Evolutionary conservation across 2,888 invertebrate genomes (phyloP).

Genomic region (Ophonus ardosiacus): DNA sequence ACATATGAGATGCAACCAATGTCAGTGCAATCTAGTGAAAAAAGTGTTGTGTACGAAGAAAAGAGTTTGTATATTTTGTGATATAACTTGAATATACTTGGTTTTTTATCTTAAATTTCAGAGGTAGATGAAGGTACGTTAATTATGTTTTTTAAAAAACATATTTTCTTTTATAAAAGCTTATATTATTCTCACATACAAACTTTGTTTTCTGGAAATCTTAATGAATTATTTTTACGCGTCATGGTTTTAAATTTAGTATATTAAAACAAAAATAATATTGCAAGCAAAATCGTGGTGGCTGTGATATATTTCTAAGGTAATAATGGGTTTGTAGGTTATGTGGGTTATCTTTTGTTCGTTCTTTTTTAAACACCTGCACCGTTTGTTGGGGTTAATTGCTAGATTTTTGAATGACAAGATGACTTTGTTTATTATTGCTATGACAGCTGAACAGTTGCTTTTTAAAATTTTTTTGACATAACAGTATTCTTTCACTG

Average conservation of each 20-base stretch:
- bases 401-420: background rate
- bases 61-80: conserved; percentile 62
- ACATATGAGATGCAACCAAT: conserved; percentile 49
- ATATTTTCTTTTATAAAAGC: conserved; percentile 30
- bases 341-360: conserved; percentile 51
- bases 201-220: conserved; percentile 34
- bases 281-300: conserved; percentile 17
- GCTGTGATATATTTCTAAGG: conserved; percentile 18
- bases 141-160: conserved; percentile 30
- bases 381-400: conserved; percentile 35
- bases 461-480: conserved; percentile 39
- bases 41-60: conserved; percentile 64
- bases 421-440: conserved; percentile 30
- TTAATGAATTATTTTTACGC: conserved; percentile 62
- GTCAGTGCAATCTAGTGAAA: conserved; percentile 64
- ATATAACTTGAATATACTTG: conserved; percentile 60
- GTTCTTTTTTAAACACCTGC: conserved; percentile 57
- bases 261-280: conserved; percentile 23
- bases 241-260: conserved; percentile 64
- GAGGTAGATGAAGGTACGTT: conserved; percentile 66
- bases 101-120: conserved; percentile 64
- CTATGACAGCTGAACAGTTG: conserved; percentile 36
- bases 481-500: conserved; percentile 41
- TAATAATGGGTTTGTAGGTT: conserved; percentile 51
- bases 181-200: conserved; percentile 60